phyloP scores from a whole-genome alignment of 2,113 vertebrate species.

The Nycticorax nycticorax region DNA sequence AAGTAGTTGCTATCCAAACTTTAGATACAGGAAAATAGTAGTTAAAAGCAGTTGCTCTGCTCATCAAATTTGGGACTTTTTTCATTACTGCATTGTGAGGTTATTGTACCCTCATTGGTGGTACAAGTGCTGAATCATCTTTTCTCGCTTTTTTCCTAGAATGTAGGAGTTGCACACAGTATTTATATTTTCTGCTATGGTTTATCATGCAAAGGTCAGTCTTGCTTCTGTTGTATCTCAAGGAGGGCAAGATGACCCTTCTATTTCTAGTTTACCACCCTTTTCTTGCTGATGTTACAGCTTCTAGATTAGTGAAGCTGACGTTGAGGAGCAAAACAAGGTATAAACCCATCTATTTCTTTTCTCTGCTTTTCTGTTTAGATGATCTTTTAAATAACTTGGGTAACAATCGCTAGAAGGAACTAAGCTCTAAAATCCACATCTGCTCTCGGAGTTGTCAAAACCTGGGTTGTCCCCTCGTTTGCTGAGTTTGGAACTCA shows the following conservation, averaged over 20 bases:
- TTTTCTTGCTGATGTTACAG: not conserved
- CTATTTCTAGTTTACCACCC: not conserved
- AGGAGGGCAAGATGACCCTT: not conserved
- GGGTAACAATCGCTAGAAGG: not conserved
- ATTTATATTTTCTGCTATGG: not conserved
- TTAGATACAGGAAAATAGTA: not conserved
- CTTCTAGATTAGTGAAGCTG: not conserved
- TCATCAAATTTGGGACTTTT: not conserved
- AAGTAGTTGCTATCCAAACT: not conserved
- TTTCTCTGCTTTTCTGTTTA: not conserved
- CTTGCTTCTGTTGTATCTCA: not conserved
- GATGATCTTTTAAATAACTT: not conserved
- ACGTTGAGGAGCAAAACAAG: not conserved
- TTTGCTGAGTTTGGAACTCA: not conserved
- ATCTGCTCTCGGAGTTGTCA: not conserved
- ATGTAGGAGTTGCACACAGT: not conserved
- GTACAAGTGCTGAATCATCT: not conserved
- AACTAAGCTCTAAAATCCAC: not conserved
- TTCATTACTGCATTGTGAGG: not conserved
- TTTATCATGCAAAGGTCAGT: not conserved
- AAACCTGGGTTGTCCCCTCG: not conserved
- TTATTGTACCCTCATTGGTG: not conserved
- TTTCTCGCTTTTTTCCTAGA: not conserved
- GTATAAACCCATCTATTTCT: not conserved
- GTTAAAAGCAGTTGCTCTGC: not conserved